Evolutionary conservation across 2,113 vertebrate species (phyloP).

Genomic region (Sceloporus undulatus): DNA sequence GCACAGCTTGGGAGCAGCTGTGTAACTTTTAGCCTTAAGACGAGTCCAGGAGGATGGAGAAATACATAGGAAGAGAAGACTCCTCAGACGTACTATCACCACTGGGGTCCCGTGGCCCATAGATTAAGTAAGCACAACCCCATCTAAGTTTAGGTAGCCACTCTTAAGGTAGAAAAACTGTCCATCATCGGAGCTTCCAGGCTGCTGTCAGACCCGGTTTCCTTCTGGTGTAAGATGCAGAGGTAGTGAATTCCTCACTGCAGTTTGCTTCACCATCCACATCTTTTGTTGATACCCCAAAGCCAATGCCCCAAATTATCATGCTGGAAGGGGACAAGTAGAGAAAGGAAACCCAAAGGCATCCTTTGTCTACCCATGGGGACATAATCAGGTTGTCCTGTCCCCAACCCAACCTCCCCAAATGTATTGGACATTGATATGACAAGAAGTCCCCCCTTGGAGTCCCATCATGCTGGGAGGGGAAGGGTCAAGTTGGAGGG

Average conservation of each 20-base stretch:
- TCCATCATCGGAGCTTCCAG: neutral
- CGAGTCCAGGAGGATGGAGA: neutral
- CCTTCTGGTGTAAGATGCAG: neutral
- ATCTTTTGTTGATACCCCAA: neutral
- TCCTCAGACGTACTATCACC: too few species aligned
- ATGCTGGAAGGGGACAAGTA: too few species aligned
- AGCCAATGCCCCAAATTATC: neutral
- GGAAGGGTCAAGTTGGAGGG: neutral
- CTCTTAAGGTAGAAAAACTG: neutral
- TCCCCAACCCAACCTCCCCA: neutral
- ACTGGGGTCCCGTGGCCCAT: neutral
- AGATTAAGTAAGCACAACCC: neutral
- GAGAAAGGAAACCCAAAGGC: neutral
- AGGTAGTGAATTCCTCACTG: neutral
- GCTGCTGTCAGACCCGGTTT: neutral
- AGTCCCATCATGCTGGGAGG: neutral
- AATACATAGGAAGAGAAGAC: neutral
- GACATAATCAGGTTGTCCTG: accelerated
- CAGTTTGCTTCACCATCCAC: neutral
- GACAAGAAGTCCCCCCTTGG: neutral
- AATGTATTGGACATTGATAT: neutral
- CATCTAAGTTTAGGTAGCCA: neutral
- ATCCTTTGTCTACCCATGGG: neutral
- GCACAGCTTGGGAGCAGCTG: too few species aligned
- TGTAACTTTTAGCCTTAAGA: too few species aligned